Conservation (phyloP, 2,888 invertebrate genomes). For the Carcina quercana region DNA sequence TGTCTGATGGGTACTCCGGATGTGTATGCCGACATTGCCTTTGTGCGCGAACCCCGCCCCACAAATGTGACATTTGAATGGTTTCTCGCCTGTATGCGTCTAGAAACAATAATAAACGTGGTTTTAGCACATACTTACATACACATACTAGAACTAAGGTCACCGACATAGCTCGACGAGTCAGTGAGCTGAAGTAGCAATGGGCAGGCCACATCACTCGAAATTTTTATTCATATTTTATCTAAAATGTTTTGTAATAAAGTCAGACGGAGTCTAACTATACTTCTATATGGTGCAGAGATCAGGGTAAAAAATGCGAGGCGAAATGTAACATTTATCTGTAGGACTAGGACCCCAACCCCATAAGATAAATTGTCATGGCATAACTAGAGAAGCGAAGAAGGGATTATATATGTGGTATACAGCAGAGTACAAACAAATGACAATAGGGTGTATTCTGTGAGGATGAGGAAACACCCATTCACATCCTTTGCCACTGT, state of each 20-base stretch:
- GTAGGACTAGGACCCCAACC: no score
- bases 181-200: neutral
- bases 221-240: neutral
- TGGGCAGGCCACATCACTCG: neutral
- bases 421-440: no score
- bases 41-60: neutral
- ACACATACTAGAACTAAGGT: neutral
- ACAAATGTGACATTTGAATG: neutral
- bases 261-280: neutral
- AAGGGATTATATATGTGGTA: no score
- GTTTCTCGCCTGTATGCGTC: constrained; percentile 1
- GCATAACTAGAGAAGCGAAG: no score
- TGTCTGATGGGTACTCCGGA: neutral
- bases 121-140: neutral
- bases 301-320: no score
- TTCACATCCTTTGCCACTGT: neutral
- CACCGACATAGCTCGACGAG: no score
- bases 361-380: no score
- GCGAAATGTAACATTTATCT: no score
- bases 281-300: neutral
- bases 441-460: no score
- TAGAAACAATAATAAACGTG: neutral
- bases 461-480: no score
- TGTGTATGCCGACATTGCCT: neutral
- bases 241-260: neutral